Evolutionary conservation across 2,113 vertebrate genomes (phyloP).

Genomic region (Ammospiza caudacuta): DNA sequence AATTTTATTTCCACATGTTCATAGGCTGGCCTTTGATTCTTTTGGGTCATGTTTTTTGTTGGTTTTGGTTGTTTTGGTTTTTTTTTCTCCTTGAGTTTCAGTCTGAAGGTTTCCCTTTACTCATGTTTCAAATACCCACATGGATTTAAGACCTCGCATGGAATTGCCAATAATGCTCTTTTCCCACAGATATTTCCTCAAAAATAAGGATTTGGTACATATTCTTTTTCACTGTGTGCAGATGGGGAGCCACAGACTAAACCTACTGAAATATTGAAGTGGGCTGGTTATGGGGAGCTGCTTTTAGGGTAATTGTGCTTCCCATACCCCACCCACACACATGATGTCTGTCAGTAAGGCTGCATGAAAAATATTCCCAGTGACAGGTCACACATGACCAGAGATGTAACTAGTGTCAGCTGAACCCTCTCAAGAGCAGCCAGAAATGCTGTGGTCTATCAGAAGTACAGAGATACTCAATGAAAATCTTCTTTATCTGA

Average conservation of each 20-base stretch:
- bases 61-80: rapidly evolving
- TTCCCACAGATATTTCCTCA: not conserved
- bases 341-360: not conserved
- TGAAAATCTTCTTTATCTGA: not conserved
- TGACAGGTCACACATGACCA: not conserved
- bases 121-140: not conserved
- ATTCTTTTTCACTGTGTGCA: not conserved
- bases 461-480: not conserved
- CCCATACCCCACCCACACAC: not conserved
- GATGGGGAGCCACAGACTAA: not conserved
- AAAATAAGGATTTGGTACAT: not conserved
- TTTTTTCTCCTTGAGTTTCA: not conserved
- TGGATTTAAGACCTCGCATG: not conserved
- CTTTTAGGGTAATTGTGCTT: not conserved
- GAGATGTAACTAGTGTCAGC: not conserved
- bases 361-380: not conserved
- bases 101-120: not conserved
- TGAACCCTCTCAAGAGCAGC: not conserved
- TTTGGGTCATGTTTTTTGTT: not conserved
- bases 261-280: not conserved
- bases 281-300: not conserved
- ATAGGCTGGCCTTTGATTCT: not conserved
- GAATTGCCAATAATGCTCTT: not conserved
- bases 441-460: not conserved
- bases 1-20: not conserved